phyloP scores from a whole-genome alignment of 2,797 vertebrate species.

The Pseudomugil tenellus region DNA sequence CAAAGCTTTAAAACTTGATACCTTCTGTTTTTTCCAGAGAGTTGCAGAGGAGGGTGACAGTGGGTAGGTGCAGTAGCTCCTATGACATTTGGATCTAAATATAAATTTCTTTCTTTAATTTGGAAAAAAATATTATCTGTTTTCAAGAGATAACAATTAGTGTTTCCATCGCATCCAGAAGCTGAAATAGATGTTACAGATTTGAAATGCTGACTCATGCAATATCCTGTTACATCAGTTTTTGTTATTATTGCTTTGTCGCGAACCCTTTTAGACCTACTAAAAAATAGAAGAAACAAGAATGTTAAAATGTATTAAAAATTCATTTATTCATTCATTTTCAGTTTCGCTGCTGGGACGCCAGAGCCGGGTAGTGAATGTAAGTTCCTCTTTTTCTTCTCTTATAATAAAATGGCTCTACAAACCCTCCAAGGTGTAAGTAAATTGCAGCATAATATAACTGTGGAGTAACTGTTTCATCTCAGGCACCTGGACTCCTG shows the following conservation, averaged over 20 bases:
- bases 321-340: conserved; percentile 25
- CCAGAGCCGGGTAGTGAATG: conserved; percentile 66
- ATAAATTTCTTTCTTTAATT: background rate
- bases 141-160: too few relatives aligned
- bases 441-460: conserved; percentile 4
- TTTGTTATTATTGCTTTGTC: background rate
- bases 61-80: conserved; percentile 65
- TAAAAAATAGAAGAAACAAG: background rate
- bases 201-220: background rate
- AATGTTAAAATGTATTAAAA: background rate
- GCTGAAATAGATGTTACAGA: background rate
- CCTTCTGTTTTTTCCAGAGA: conserved; percentile 69
- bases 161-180: background rate
- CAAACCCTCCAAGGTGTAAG: background rate
- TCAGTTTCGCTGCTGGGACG: conserved; percentile 52
- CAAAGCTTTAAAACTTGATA: background rate
- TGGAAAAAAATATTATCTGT: background rate
- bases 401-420: conserved; percentile 1
- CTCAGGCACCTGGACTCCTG: conserved; percentile 76
- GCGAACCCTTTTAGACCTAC: too few relatives aligned
- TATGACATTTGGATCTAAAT: background rate
- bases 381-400: conserved; percentile 59
- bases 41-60: conserved; percentile 64
- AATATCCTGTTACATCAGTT: background rate
- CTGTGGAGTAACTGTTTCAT: conserved; percentile 21